Base-by-base conservation (phyloP, 2,797 vertebrate species). In the Florisuga fusca region DNA sequence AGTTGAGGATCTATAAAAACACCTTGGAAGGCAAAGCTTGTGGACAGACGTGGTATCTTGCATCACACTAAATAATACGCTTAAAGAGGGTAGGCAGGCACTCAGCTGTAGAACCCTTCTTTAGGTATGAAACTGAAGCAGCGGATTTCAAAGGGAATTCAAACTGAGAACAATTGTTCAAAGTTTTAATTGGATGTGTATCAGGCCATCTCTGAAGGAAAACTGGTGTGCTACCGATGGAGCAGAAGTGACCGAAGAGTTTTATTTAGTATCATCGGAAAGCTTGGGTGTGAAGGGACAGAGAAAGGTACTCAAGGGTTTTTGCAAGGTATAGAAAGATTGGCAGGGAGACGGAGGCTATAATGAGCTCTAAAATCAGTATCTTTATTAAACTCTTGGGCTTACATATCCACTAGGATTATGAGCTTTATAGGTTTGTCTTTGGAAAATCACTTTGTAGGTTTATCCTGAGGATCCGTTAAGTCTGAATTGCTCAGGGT, bases 321-420 rank as follows among this genome's bases (percentile, higher is more conserved):
- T 73, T 36, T 50, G 20, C n/a, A 59, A 77, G 0, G 2, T 10
- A n/a, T 19, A 85, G 25, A 0, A 1, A 33, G 26, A 41, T 10
- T 31, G 38, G 19, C 1, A 3, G 15, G 55, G 9, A 78, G 5
- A 33, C 6, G 12, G 27, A 57, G 27, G 61, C 74, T 88, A 5
- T 38, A 64, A 75, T 3, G 9, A 78, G 69, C 54, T 88, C 18
- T 6, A 66, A 85, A 90, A 57, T 53, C 29, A 68, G 14, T 31
- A 71, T 45, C 20, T 85, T 43, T 67, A 15, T 31, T 74, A 91
- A 91, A 80, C 61, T 83, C 51, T 54, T 58, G 16, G 21, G 18
- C 82, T 91, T 88, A 61, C 13, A 23, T 67, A 79, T 31, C 50
- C 66, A 36, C 61, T 23, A 33, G 54, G 79, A 90, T 80, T 74